These are phyloP conservation scores for Crematogaster levior DNA, from an alignment of 2,888 invertebrate species.

Conservation along the genomic window DNA sequence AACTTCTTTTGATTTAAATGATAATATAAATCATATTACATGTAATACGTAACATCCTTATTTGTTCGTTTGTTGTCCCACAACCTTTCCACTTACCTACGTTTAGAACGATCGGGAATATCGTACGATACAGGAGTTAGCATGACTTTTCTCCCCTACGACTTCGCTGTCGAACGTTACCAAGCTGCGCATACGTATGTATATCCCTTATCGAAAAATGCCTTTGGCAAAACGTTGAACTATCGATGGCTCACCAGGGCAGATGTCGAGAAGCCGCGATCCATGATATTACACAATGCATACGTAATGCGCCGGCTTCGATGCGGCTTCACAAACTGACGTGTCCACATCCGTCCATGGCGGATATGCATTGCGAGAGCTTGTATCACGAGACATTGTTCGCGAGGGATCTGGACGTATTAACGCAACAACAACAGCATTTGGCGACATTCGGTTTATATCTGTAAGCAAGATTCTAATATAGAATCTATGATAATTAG, in stretches of 20 bases:
- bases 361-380: slow-evolving; percentile 23
- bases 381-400: slow-evolving; percentile 12
- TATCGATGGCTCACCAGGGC: slow-evolving; percentile 23
- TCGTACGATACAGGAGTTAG: background rate
- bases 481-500: background rate
- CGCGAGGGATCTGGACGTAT: background rate
- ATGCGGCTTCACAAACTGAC: slow-evolving; percentile 13
- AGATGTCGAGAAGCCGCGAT: slow-evolving; percentile 30
- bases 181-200: too few species aligned
- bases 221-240: slow-evolving; percentile 23
- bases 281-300: slow-evolving; percentile 52
- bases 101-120: slow-evolving; percentile 12
- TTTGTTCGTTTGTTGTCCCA: too few species aligned
- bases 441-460: background rate
- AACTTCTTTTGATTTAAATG: too few species aligned
- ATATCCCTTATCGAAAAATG: slow-evolving; percentile 31
- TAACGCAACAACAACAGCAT: background rate
- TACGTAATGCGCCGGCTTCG: slow-evolving; percentile 28
- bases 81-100: background rate
- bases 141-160: background rate
- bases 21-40: too few species aligned
- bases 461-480: background rate
- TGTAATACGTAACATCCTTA: too few species aligned
- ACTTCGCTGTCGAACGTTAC: background rate
- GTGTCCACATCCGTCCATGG: slow-evolving; percentile 21